phyloP scores from a whole-genome alignment of 2,797 vertebrate genomes.

The Scarus forsteni region DNA sequence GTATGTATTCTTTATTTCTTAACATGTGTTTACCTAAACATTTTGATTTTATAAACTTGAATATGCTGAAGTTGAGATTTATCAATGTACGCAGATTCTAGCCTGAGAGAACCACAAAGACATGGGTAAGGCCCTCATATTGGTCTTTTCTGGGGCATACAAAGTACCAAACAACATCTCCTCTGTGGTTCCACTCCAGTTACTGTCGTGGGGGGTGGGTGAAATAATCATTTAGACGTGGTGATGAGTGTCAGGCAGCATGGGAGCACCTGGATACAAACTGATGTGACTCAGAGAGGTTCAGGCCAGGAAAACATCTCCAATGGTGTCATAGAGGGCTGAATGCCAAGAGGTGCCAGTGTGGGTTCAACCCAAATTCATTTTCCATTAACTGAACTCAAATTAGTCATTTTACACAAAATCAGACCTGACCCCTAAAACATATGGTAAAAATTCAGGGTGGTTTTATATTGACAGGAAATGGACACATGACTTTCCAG shows the following conservation, averaged over 20 bases:
- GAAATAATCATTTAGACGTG: constrained; percentile 23
- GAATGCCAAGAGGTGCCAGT: not conserved
- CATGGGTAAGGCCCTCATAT: no score
- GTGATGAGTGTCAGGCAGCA: not conserved
- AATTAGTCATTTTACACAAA: not conserved
- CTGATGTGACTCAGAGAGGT: not conserved
- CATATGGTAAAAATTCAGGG: not conserved
- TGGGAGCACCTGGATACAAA: constrained; percentile 31
- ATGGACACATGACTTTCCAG: not conserved
- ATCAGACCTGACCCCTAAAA: not conserved
- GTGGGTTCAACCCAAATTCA: not conserved
- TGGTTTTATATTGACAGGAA: not conserved
- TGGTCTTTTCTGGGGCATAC: no score
- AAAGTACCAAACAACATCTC: no score
- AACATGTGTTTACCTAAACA: no score
- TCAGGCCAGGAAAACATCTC: not conserved
- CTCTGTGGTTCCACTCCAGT: constrained; percentile 23
- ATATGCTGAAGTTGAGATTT: no score
- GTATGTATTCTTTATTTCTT: no score
- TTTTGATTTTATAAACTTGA: no score
- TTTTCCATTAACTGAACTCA: not conserved
- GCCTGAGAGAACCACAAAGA: no score
- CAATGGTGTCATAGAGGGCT: not conserved
- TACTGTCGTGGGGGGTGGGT: constrained; percentile 49
- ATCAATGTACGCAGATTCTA: no score